Evolutionary conservation across 1,140 invertebrate genomes (phyloP), one percentile per base, ranked within the genome.

Genomic region (Venturia canescens): DNA sequence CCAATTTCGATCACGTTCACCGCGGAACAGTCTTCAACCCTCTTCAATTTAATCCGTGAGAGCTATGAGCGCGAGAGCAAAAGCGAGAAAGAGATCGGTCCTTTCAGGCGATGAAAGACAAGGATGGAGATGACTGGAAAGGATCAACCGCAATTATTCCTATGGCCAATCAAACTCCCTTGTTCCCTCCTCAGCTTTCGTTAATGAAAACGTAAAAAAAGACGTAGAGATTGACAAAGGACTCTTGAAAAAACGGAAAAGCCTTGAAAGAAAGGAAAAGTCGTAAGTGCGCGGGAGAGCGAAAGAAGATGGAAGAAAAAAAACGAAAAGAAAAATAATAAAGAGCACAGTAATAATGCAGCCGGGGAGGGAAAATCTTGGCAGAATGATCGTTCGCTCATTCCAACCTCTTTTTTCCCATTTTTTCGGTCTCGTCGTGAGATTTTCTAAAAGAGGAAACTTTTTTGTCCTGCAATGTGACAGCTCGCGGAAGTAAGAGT

Each of bases 151-250:
- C 85, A 89, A 89, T 88, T 87, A 89, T 84, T 78, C 63, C 84
- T 80, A 84, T 83, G 84, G 85, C 86, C 86, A 89, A 88, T 89
- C 87, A 89, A 80, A 82, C 79, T 80, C 77, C 78, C 84, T 88
- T 89, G 85, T 87, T 82, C 83, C 81, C 84, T 63, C 67, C 72
- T 80, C 77, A 29, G 29, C 50, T 76, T 76, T 76, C 27, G 50
- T 76, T 76, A 60, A 76, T 76, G 72, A 76, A 76, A 76, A 76
- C 53, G 26, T 29, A n/a, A 69, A 69, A 69, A 29, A 69, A 34
- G 66, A 3, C 15, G 27, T 27, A 29, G 29, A 31, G 15, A 74
- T 44, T 74, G 6, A 74, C 71, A 53, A 74, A 74, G 48, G 44
- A 74, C 69, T 74, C 48, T 50, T 7, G 23, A 26, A 74, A 26